Base-by-base conservation (phyloP, 2,797 vertebrate species). In the Halcyon smyrnensis region DNA sequence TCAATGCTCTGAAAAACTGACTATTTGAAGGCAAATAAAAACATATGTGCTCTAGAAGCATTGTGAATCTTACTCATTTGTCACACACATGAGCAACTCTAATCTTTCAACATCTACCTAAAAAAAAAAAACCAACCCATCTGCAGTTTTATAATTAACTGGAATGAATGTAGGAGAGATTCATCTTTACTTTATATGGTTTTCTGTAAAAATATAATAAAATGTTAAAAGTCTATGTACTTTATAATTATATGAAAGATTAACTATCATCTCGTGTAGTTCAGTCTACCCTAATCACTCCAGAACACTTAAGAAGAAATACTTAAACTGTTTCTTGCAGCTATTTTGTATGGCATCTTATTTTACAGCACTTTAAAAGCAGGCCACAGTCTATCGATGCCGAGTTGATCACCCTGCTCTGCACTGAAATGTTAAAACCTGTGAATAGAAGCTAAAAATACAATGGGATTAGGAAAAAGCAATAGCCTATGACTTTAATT, bases 161-260 rank as follows among this genome's bases (percentile, higher is more conserved):
- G 25, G 41, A 84, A 92, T 34, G 32, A 84, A 79, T 43, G 82
- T 9, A 74, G 84, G 82, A 73, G 11, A 85, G 41, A 87, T 32
- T 43, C 0, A 64, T 50, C 30, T 78, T 75, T 62, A 73, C 39
- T 63, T 78, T 34, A 19, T 32, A n/a, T 24, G 32, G 4, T 21
- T 63, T 83, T 25, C 53, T 51, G 15, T 43, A 87, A 89, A 89
- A 95, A 90, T 27, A 71, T 7, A 65, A 9, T 45, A 34, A 51
- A 56, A 69, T 45, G 30, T 87, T 96, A 88, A 53, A 96, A 93
- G 62, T 60, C 37, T 67, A 84, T 87, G 93, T 91, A 57, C 60
- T 95, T 97, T 94, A 96, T 90, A 96, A 95, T 87, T 91, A 91
- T 64, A 87, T 56, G 76, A 92, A 96, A 97, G 84, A 96, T 93